Percentiles rank a stretch among this genome's conserved stretches.
Conservation (phyloP, 2,888 invertebrate species). For the Piscicola geometra region DNA sequence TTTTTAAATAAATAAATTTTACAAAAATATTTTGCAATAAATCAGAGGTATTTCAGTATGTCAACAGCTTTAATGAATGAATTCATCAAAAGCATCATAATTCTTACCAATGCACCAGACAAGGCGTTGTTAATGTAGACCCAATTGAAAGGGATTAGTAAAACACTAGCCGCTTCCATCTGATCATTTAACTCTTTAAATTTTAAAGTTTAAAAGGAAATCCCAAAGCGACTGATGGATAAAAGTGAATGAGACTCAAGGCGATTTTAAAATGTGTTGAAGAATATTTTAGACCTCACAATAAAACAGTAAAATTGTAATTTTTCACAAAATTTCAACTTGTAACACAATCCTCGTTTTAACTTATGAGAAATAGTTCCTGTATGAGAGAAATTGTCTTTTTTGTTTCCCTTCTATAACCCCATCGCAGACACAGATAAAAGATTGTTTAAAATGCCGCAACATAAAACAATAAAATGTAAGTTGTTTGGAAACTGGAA, state of each 20-base stretch:
- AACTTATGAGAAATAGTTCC: slow-evolving; percentile 10
- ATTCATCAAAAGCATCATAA: too few relatives aligned
- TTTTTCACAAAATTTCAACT: neutral
- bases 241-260: too few relatives aligned
- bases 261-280: too few relatives aligned
- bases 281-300: too few relatives aligned
- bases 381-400: neutral
- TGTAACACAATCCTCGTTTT: neutral
- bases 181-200: neutral
- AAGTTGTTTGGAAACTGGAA: too few relatives aligned
- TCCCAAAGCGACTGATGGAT: too few relatives aligned
- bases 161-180: neutral
- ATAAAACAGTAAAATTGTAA: too few relatives aligned
- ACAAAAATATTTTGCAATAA: neutral
- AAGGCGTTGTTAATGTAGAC: slow-evolving; percentile 5
- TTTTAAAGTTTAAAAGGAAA: neutral
- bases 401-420: slow-evolving; percentile 1
- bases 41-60: too few relatives aligned
- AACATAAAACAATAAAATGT: too few relatives aligned
- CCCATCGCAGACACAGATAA: too few relatives aligned
- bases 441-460: too few relatives aligned
- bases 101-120: slow-evolving; percentile 3
- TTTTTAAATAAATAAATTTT: neutral
- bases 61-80: too few relatives aligned
- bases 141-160: neutral